phyloP scores from a whole-genome alignment of 2,113 vertebrate species.

The Xenus cinereus region DNA sequence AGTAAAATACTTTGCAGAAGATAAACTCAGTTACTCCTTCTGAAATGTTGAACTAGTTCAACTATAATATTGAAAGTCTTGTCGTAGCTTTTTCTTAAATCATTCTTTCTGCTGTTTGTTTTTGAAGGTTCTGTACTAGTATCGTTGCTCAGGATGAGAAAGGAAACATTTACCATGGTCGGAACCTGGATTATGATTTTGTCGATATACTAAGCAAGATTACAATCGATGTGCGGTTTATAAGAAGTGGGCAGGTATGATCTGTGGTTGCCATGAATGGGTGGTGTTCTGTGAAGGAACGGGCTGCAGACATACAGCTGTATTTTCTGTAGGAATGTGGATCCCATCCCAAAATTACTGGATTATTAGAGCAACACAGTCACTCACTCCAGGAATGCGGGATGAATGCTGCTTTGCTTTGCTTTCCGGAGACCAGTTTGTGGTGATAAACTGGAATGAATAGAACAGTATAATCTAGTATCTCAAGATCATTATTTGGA shows the following conservation, averaged over 20 bases:
- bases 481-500: neutral
- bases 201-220: slow-evolving; percentile 78
- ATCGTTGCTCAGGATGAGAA: slow-evolving; percentile 86
- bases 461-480: neutral
- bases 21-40: neutral
- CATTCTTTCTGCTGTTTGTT: neutral
- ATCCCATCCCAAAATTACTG: neutral
- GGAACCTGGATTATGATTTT: slow-evolving; percentile 89
- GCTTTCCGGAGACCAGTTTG: neutral
- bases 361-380: neutral
- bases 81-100: neutral
- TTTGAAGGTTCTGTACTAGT: slow-evolving; percentile 89
- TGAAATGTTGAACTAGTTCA: rapidly evolving
- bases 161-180: slow-evolving; percentile 88
- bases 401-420: neutral
- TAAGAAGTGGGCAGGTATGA: slow-evolving; percentile 82
- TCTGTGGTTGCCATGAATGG: rapidly evolving
- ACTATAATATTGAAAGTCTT: rapidly evolving
- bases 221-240: slow-evolving; percentile 82
- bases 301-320: rapidly evolving
- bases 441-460: neutral
- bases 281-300: rapidly evolving
- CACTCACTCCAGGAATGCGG: neutral
- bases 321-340: neutral
- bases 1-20: neutral